Evolutionary conservation across 30 jellyfish, hydroid and myxozoan genomes (phyloP).

Genomic region (Cassiopea xamachana): DNA sequence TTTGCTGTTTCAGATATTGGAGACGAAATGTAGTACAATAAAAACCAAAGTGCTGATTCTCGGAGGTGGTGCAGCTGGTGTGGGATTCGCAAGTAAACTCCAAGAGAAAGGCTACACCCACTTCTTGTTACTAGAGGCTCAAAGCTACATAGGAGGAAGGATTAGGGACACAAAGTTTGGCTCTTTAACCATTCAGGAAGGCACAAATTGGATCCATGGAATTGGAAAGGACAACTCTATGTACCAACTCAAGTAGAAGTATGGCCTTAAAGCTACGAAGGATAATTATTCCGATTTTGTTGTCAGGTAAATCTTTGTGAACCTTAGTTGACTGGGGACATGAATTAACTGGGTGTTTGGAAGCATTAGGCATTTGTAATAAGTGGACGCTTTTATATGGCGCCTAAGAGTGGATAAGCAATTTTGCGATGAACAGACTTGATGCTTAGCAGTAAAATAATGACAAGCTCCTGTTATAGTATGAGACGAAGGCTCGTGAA

Average conservation of each 20-base stretch:
- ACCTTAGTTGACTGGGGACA: too few relatives aligned
- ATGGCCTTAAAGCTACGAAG: conserved; percentile 20
- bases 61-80: conserved; percentile 81
- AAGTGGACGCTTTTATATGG: too few relatives aligned
- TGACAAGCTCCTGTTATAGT: too few relatives aligned
- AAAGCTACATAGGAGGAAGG: conserved; percentile 87
- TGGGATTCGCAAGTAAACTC: conserved; percentile 75
- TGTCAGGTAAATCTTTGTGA: conserved; percentile 33
- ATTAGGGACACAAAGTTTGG: conserved; percentile 52
- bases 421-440: too few relatives aligned
- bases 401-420: too few relatives aligned
- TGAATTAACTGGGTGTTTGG: too few relatives aligned
- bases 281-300: conserved; percentile 57
- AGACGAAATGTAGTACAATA: not conserved
- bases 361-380: too few relatives aligned
- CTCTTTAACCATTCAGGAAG: conserved; percentile 64
- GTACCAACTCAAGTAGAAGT: conserved; percentile 33
- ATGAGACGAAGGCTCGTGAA: too few relatives aligned
- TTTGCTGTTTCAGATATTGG: not conserved
- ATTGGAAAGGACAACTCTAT: conserved; percentile 49
- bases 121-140: conserved; percentile 85
- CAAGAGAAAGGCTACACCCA: conserved; percentile 50
- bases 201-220: conserved; percentile 97
- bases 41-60: conserved; percentile 56
- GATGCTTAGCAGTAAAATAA: too few relatives aligned